Evolutionary conservation across 2,797 vertebrate genomes (phyloP).

Genomic region (Alfaro cultratus): DNA sequence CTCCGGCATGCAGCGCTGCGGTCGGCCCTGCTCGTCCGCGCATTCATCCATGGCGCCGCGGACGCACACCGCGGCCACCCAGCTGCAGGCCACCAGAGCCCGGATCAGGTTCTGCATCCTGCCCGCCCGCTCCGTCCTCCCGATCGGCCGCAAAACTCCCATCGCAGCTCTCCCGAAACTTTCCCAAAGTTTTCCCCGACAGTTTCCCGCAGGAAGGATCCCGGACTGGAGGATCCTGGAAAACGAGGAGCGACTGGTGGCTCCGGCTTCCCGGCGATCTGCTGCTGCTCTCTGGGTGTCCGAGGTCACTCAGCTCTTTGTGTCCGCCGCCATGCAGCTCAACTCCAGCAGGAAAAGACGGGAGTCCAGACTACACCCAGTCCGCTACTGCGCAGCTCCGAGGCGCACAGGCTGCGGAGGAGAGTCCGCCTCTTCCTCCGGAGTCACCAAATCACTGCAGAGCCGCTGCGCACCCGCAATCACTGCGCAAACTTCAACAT

Average conservation of each 20-base stretch:
- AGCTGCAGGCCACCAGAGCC: constrained; percentile 54
- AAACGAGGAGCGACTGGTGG: background rate
- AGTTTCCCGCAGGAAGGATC: constrained; percentile 36
- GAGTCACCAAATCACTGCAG: constrained; percentile 2
- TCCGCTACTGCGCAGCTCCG: constrained; percentile 72
- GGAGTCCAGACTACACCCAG: constrained; percentile 76
- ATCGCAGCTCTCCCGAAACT: constrained; percentile 33
- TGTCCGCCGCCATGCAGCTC: constrained; percentile 74
- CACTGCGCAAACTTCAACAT: background rate
- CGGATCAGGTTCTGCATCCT: constrained; percentile 56
- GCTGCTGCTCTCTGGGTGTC: constrained; percentile 2
- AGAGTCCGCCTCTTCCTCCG: constrained; percentile 40
- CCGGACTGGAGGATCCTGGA: background rate
- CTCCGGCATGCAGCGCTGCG: constrained; percentile 97
- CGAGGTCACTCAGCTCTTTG: constrained; percentile 36
- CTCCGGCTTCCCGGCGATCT: constrained; percentile 24
- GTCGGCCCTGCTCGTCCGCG: constrained; percentile 75
- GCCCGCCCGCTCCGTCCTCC: constrained; percentile 5
- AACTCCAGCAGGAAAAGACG: constrained; percentile 66
- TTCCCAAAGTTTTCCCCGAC: constrained; percentile 39
- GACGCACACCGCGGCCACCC: constrained; percentile 51
- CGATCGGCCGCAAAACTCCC: constrained; percentile 7
- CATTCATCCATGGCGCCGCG: constrained; percentile 93
- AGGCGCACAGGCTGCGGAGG: constrained; percentile 26
- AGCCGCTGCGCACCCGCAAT: constrained; percentile 4